Evolutionary conservation across 2,888 invertebrate species (phyloP), one percentile per base, ranked within the genome.

Genomic region (Xylota segnis): DNA sequence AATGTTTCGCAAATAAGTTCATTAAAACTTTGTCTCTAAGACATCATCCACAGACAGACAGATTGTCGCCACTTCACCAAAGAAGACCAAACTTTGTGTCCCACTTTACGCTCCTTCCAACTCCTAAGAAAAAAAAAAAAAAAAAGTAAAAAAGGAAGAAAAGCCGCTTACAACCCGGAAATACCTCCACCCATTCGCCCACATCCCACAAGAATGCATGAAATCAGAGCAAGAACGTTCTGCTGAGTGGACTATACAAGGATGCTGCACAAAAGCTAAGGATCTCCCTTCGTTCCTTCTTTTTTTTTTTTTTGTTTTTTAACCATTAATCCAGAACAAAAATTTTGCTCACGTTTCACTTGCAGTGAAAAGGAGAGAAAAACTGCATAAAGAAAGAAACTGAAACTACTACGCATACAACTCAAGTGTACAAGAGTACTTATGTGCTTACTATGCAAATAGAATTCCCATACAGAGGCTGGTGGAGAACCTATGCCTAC

Each of bases 1-100:
- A 78, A 75, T 78, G 56, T 65, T 75, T 78, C 63, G 83, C 78
- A 84, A 84, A 79, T 83, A 79, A 84, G 83, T 79, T 78, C 74
- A 84, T 84, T 84, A 79, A 84, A 84, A 84, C 74, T 84, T 84
- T 56, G 52, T 79, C 63, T 56, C 37, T 56, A 54, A 82, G 74
- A 65, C 72, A 74, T 63, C 70, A 45, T 58, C 27, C 70, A 47
- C 54, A 63, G 34, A 34, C 54, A 68, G 66, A 65, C 65, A 70
- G 70, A 71, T 72, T 63, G 66, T 58, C 65, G 34, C 50, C 76
- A 56, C 68, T 82, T 82, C 47, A 65, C 14, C 14, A 10, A 47
- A 10, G 18, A 52, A 59, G 27, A 37, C 16, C n/a, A 66, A 70
- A 82, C 63, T 75, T 37, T 56, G 47, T 56, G 47, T 56, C 29